Evolutionary conservation across 2,888 invertebrate species (phyloP).

Genomic region (Pantelozetes paolii): DNA sequence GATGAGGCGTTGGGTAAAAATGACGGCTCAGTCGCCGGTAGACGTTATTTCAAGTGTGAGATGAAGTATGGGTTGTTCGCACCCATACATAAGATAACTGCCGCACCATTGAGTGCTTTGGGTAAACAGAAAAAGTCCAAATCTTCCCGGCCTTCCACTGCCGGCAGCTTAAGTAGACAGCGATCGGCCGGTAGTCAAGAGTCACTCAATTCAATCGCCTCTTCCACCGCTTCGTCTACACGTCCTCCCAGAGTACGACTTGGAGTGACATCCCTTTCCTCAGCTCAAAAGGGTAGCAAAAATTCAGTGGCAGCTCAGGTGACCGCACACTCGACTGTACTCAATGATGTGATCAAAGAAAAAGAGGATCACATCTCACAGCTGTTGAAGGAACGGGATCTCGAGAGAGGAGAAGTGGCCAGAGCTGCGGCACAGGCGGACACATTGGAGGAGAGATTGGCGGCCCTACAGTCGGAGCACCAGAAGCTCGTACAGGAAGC

Average conservation of each 20-base stretch:
- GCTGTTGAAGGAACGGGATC: slow-evolving; percentile 80
- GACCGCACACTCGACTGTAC: slow-evolving; percentile 35
- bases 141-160: not conserved
- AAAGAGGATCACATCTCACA: slow-evolving; percentile 92
- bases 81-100: slow-evolving; percentile 73
- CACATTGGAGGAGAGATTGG: slow-evolving; percentile 53
- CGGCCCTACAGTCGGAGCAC: slow-evolving; percentile 38
- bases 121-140: not conserved
- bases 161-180: slow-evolving; percentile 1
- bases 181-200: slow-evolving; percentile 42
- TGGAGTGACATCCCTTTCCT: slow-evolving; percentile 46
- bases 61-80: slow-evolving; percentile 89
- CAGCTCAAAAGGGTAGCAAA: slow-evolving; percentile 41
- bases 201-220: slow-evolving; percentile 40
- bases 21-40: slow-evolving; percentile 44
- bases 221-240: slow-evolving; percentile 40
- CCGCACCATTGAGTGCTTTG: slow-evolving; percentile 28
- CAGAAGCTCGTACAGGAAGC: slow-evolving; percentile 38
- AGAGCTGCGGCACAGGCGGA: slow-evolving; percentile 75
- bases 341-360: slow-evolving; percentile 76
- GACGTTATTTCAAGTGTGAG: slow-evolving; percentile 83
- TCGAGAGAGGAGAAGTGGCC: slow-evolving; percentile 82
- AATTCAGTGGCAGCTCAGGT: too few relatives aligned
- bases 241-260: slow-evolving; percentile 44
- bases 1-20: slow-evolving; percentile 40